Percentiles rank a stretch among this genome's conserved stretches.
phyloP scores from a whole-genome alignment of 2,888 invertebrate genomes.

The Drosophila histrio region DNA sequence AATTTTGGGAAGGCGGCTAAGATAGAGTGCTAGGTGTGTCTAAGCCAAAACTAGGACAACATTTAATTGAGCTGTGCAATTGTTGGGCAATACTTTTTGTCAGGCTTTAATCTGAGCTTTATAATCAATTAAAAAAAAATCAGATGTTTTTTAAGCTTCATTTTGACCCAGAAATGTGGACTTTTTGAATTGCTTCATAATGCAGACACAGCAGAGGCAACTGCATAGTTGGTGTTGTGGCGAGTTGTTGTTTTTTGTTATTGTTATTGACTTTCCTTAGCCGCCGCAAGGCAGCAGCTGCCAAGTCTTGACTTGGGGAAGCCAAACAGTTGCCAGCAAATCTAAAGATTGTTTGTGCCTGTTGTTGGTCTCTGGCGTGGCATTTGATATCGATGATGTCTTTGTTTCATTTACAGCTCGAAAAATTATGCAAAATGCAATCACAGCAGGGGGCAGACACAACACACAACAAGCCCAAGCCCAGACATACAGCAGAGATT shows the following conservation, averaged over 20 bases:
- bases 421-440: slow-evolving; percentile 69
- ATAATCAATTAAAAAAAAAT: slow-evolving; percentile 50
- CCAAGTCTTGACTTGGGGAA: slow-evolving; percentile 40
- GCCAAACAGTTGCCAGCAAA: slow-evolving; percentile 52
- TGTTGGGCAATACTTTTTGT: slow-evolving; percentile 40
- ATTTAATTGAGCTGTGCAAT: slow-evolving; percentile 45
- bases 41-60: slow-evolving; percentile 20
- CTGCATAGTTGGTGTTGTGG: slow-evolving; percentile 7
- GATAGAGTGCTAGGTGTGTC: slow-evolving; percentile 22
- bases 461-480: slow-evolving; percentile 9
- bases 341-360: slow-evolving; percentile 1
- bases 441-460: slow-evolving; percentile 57
- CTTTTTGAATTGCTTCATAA: slow-evolving; percentile 29
- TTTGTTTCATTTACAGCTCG: slow-evolving; percentile 72
- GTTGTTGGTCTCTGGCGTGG: slow-evolving; percentile 34
- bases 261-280: slow-evolving; percentile 14
- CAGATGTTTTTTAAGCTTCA: slow-evolving; percentile 18
- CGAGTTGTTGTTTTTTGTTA: background rate
- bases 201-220: slow-evolving; percentile 26
- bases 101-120: slow-evolving; percentile 18
- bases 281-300: slow-evolving; percentile 23
- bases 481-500: slow-evolving; percentile 42
- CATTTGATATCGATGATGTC: slow-evolving; percentile 80
- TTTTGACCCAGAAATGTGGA: slow-evolving; percentile 46
- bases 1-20: background rate